Evolutionary conservation across 2,797 vertebrate genomes (phyloP), one percentile per base, ranked within the genome.

Genomic region (Anolis apletophallus): DNA sequence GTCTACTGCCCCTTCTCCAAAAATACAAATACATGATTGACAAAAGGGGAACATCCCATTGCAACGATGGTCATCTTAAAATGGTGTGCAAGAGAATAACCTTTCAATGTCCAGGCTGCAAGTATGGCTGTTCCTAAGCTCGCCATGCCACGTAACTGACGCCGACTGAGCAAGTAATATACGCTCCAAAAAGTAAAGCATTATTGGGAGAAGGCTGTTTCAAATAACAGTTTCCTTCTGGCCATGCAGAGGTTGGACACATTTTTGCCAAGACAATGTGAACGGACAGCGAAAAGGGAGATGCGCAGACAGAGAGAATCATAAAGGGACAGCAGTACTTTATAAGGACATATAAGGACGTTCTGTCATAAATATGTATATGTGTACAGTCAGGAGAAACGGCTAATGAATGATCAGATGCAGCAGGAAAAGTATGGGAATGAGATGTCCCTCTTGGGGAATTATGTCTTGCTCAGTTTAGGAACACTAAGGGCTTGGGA

Each of bases 21-120:
- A 61, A 52, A 12, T 61, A 34, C 50, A 59, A 71, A 26, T 46
- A 50, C 81, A 83, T 79, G 81, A 87, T 54, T 72, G 36, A 69
- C 29, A 67, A 14, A 50, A 69, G 12, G 40, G 13, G 32, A 77
- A 46, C 13, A 78, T 54, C 14, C 26, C 64, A 7, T 59, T 77
- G 52, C 73, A 71, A 46, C 50, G 61, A 83, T 2, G 5, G 74
- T 78, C 52, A 59, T 2, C n/a, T 21, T 21, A 36, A 61, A 78
- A 52, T 9, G 71, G 61, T 11, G 54, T 34, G 67, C 14, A 9
- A 3, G 32, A 50, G n/a, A 50, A 54, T 13, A n/a, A 79, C n/a
- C 29, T 10, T 12, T 46, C 52, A 10, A 29, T 40, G 14, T n/a
- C 61, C 6, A 64, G 61, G 10, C 10, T 26, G 29, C 26, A 29